phyloP scores from a whole-genome alignment of 1,140 invertebrate genomes.

The Drosophila arawakana region DNA sequence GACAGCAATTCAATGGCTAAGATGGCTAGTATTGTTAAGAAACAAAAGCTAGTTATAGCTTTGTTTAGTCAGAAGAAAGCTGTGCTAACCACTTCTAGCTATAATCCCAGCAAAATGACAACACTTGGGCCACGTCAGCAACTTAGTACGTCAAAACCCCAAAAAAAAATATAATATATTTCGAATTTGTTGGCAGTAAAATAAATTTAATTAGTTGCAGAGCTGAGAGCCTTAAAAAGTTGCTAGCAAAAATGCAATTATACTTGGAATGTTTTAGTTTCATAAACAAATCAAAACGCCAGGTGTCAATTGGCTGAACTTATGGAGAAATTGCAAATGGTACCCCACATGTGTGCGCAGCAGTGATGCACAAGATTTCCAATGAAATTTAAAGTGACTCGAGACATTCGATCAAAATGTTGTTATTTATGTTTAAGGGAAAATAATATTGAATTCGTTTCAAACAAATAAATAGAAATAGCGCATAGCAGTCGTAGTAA shows the following conservation, averaged over 20 bases:
- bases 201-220: conserved; percentile 27
- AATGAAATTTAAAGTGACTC: neutral
- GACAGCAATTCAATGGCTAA: neutral
- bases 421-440: neutral
- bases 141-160: conserved; percentile 13
- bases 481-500: neutral
- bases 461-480: neutral
- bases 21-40: too few species aligned
- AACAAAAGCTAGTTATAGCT: too few species aligned
- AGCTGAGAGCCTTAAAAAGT: conserved; percentile 4
- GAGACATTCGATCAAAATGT: conserved; percentile 1
- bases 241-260: neutral
- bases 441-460: conserved; percentile 1
- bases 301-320: conserved; percentile 63
- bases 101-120: neutral
- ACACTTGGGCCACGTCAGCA: neutral
- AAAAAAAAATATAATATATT: neutral
- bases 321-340: conserved; percentile 44
- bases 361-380: neutral
- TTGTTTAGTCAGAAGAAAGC: too few species aligned
- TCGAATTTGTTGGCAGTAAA: conserved; percentile 7
- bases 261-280: neutral
- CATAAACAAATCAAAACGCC: conserved; percentile 57
- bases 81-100: too few species aligned
- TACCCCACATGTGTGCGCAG: conserved; percentile 11